Evolutionary conservation across 2,888 invertebrate species (phyloP).

Genomic region (Branchipolynoe longqiensis): DNA sequence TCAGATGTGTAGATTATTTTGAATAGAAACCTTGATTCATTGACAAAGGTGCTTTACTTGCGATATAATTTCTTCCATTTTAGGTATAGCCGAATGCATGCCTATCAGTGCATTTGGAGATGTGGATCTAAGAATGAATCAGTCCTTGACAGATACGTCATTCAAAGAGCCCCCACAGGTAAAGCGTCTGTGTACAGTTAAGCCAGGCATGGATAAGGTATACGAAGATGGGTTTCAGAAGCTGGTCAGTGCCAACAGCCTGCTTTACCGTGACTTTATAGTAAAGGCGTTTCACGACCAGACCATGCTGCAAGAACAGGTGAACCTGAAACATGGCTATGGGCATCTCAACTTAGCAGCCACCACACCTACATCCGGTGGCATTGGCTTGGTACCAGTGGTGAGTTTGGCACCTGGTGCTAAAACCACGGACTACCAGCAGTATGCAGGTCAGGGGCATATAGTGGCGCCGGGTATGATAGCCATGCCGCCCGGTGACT

Average conservation of each 20-base stretch:
- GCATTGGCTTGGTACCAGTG: neutral
- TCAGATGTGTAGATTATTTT: too few relatives aligned
- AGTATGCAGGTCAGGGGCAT: constrained; percentile 9
- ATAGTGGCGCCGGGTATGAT: neutral
- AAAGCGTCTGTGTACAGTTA: neutral
- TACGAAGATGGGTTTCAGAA: constrained; percentile 60
- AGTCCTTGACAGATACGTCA: neutral
- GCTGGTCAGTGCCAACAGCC: constrained; percentile 61
- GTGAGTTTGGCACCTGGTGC: neutral
- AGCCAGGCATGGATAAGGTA: neutral
- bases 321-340: constrained; percentile 23
- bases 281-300: constrained; percentile 52
- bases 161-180: constrained; percentile 44
- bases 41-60: too few relatives aligned
- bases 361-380: neutral
- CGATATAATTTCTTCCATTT: too few relatives aligned
- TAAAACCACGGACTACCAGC: neutral
- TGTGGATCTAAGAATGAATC: too few relatives aligned
- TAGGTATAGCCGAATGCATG: too few relatives aligned
- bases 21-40: too few relatives aligned
- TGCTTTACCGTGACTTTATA: constrained; percentile 57
- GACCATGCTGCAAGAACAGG: constrained; percentile 58
- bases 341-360: neutral
- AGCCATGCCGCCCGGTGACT: neutral
- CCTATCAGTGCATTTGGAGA: too few relatives aligned